Evolutionary conservation across 2,113 vertebrate species (phyloP).

Genomic region (Smithornis capensis): DNA sequence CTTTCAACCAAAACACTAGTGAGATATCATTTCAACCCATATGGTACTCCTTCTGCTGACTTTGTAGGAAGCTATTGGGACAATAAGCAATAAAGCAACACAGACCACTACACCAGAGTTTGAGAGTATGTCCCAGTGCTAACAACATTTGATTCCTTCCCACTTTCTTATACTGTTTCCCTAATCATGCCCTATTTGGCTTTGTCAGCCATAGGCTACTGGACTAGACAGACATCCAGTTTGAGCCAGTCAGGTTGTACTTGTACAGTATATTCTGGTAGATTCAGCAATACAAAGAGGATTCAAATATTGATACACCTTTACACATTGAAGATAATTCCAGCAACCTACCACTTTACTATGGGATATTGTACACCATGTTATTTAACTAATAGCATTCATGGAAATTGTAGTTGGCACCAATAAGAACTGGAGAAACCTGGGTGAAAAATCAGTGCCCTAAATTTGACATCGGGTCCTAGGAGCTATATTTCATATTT

Average conservation of each 20-base stretch:
- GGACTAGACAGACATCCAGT: background rate
- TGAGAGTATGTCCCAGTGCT: background rate
- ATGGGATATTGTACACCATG: background rate
- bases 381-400: background rate
- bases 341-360: background rate
- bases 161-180: background rate
- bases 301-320: background rate
- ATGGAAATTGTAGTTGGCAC: background rate
- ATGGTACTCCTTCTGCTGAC: background rate
- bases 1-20: background rate
- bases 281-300: background rate
- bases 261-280: background rate
- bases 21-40: background rate
- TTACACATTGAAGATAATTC: slow-evolving; percentile 21
- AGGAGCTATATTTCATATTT: background rate
- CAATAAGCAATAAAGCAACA: background rate
- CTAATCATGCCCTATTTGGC: background rate
- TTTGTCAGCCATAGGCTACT: background rate
- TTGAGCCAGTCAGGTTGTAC: background rate
- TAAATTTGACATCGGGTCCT: background rate
- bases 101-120: background rate
- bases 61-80: background rate
- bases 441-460: background rate
- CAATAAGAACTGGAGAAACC: background rate
- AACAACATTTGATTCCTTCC: background rate